Evolutionary conservation across 2,888 invertebrate genomes (phyloP).

Genomic region (Myathropa florea): DNA sequence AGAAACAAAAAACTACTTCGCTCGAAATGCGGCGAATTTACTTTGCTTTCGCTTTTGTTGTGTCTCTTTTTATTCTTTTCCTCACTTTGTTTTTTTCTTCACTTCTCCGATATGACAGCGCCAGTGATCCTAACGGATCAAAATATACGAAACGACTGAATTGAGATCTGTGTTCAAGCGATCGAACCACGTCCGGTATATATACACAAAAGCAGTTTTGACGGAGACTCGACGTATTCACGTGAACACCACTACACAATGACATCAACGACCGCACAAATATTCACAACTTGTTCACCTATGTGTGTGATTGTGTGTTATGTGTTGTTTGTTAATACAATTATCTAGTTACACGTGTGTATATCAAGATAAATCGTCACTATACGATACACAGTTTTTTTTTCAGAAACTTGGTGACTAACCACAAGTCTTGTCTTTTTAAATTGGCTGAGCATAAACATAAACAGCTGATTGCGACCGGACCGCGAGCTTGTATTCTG

Average conservation of each 20-base stretch:
- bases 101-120: background rate
- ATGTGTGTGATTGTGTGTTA: background rate
- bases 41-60: background rate
- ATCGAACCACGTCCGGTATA: constrained; percentile 55
- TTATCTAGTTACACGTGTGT: background rate
- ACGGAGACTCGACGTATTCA: constrained; percentile 27
- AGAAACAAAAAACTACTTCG: constrained; percentile 8
- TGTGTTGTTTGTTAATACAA: background rate
- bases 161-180: constrained; percentile 42
- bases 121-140: constrained; percentile 69
- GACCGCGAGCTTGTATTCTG: background rate
- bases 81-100: background rate
- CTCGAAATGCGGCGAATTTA: constrained; percentile 51
- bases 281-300: background rate
- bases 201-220: constrained; percentile 59
- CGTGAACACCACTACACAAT: constrained; percentile 41
- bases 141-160: constrained; percentile 72
- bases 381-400: background rate
- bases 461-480: constrained; percentile 48
- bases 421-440: background rate
- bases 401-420: background rate
- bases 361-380: background rate
- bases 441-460: background rate
- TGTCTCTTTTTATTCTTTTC: no score
- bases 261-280: constrained; percentile 21